Evolutionary conservation across 2,797 vertebrate species (phyloP), one percentile per base, ranked within the genome.

Genomic region (Hypotaenidia philippensis): DNA sequence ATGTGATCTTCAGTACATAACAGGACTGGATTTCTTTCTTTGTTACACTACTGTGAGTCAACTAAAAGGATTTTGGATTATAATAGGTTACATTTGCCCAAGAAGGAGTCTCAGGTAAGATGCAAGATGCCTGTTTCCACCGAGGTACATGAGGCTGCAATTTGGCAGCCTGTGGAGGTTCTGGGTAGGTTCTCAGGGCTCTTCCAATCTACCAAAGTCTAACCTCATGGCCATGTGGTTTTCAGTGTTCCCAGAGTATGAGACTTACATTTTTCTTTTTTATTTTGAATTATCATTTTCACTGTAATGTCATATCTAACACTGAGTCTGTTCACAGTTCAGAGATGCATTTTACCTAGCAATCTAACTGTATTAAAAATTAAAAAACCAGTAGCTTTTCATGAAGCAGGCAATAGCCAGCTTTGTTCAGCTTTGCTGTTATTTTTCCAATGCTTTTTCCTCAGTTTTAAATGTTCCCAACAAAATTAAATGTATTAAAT

Each of bases 211-310:
- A 27, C 45, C 34, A 4, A 1, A 40, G 50, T 32, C 49, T 77
- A 83, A 2, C 26, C 47, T 26, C 34, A 7, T 9, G 7, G n/a
- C 57, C 4, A 0, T 1, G 7, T 34, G 15, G 13, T 25, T 11
- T 52, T 27, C 34, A 20, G 27, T 20, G 6, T 41, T 50, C 29
- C 34, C 76, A 11, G 49, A 44, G 10, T 22, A 31, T 17, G 18
- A 8, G 17, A 4, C 19, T 70, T 77, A 34, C 7, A 44, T 41
- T 64, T 38, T 4, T 44, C 69, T 60, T 59, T 25, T 41, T 44
- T 20, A 21, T 32, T 69, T 61, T 29, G 20, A 83, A 66, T 56
- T 31, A 29, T 1, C 4, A 18, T 66, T 76, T 77, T 56, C 52
- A 49, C 19, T 59, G 7, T 38, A 60, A 21, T 23, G 15, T 17